Evolutionary conservation across 2,113 vertebrate genomes (phyloP), one percentile per base, ranked within the genome.

Genomic region (Petromus typicus): DNA sequence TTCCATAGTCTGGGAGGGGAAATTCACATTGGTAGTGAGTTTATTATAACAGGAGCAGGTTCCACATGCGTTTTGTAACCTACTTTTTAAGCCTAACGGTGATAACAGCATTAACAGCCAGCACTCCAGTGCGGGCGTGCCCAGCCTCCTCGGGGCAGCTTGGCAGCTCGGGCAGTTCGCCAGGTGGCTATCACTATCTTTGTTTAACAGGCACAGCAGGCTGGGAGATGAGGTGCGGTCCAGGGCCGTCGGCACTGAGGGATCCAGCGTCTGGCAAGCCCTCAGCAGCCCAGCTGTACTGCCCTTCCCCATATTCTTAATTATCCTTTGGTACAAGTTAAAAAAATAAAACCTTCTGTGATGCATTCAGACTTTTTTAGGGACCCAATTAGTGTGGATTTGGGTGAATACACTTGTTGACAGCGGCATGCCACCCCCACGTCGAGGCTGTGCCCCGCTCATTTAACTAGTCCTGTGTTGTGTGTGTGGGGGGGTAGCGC

Each of bases 221-320:
- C 51, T 0, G n/a, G 11, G 71, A 69, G 90, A 66, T 7, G 34
- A 5, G 54, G 23, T 27, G 14, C 59, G 20, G 32, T 54, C 79
- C 76, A 7, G 40, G 54, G 93, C 66, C 69, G 5, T 8, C 18
- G 80, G 48, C n/a, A 0, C 1, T 16, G 59, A 81, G 90, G 76
- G 84, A 10, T 37, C 13, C 66, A 66, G 2, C 45, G 1, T 34
- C 0, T 4, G 3, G 0, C 0, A 2, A 20, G 32, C 83, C 61
- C 34, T 0, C 30, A 25, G 8, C 48, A 48, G 56, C 17, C 63
- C 14, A 0, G 79, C 37, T 1, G 6, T 3, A 9, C 5, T 16
- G 63, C n/a, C 4, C 79, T 78, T 11, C 45, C 37, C 2, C 4
- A 14, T 5, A n/a, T 25, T 84, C 79, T 92, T 66, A 43, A 61